Base-by-base conservation (phyloP, 2,113 vertebrate species). In the Coregonus clupeaformis region DNA sequence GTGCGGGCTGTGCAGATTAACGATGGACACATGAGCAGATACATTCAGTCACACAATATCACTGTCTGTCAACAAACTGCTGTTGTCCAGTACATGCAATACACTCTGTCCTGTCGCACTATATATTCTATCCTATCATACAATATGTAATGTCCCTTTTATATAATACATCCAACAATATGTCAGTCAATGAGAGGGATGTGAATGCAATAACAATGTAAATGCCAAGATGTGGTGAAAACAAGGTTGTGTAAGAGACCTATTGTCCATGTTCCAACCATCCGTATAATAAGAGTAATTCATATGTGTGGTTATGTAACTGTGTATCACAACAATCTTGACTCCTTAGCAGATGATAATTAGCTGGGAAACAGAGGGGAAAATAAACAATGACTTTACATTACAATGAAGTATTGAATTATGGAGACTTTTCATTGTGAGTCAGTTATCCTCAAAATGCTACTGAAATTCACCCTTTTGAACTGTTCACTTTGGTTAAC, bases 301-400 rank as follows among this genome's bases (percentile, higher is more conserved):
- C 29, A 30, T 7, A 67, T 67, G 18, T 36, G 16, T 68, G 67
- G 67, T 68, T 47, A 47, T 68, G 20, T 68, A 68, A 68, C 42
- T 47, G 67, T 24, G 67, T 20, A 24, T 68, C 67, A 68, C 42
- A 68, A 68, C 67, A 68, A 5, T 47, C 16, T 32, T 68, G 67
- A 68, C 7, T 68, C n/a, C 11, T 42, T 22, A 68, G 32, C 67
- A 24, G 67, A 68, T 47, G 36, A 47, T 68, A 45, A 68, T 68
- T 68, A 68, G n/a, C 20, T 47, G 67, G 27, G 65, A 45, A 68
- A 68, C 22, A 62, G 5, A 13, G 25, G 22, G 12, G 5, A 47
- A 25, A 20, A 20, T 11, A 68, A 47, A 68, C 6, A 18, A 24
- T 29, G 25, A 45, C n/a, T n/a, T 60, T 60, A 60, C 57, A 60